These are phyloP conservation scores for Zygogramma bicolorata DNA, from an alignment of 2,888 invertebrate genomes.

Conservation along the genomic window DNA sequence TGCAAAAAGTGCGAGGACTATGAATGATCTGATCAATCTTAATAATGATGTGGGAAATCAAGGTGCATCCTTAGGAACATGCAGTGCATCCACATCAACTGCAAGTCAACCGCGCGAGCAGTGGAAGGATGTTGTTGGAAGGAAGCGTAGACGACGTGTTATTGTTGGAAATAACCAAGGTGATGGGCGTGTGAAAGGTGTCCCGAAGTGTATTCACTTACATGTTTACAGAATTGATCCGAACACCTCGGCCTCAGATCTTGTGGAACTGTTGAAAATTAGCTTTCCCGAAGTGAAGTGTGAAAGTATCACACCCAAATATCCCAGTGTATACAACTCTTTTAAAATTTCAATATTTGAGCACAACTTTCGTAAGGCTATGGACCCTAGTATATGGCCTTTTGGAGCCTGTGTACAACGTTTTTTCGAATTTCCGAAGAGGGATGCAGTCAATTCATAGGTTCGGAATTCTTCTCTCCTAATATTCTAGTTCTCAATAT, in stretches of 20 bases:
- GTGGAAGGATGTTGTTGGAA: not conserved
- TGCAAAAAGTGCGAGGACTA: no score
- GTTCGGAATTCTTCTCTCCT: not conserved
- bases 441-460: not conserved
- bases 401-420: no score
- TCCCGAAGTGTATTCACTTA: not conserved
- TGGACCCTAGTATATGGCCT: no score
- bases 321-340: slow-evolving; percentile 1
- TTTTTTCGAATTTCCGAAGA: slow-evolving; percentile 5
- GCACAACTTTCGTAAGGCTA: not conserved
- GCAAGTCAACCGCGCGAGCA: not conserved
- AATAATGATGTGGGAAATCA: no score
- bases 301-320: slow-evolving; percentile 11
- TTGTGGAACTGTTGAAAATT: not conserved
- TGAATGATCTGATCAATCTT: no score
- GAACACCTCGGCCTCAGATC: not conserved
- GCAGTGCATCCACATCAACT: not conserved
- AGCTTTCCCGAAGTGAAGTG: slow-evolving; percentile 3
- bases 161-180: not conserved
- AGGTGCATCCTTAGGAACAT: slow-evolving; percentile 1
- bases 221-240: slow-evolving; percentile 14
- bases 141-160: not conserved
- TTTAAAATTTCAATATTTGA: slow-evolving; percentile 1
- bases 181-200: not conserved
- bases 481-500: slow-evolving; percentile 5